phyloP scores from a whole-genome alignment of 2,797 vertebrate species.

The Phrynocephalus guinanensis region DNA sequence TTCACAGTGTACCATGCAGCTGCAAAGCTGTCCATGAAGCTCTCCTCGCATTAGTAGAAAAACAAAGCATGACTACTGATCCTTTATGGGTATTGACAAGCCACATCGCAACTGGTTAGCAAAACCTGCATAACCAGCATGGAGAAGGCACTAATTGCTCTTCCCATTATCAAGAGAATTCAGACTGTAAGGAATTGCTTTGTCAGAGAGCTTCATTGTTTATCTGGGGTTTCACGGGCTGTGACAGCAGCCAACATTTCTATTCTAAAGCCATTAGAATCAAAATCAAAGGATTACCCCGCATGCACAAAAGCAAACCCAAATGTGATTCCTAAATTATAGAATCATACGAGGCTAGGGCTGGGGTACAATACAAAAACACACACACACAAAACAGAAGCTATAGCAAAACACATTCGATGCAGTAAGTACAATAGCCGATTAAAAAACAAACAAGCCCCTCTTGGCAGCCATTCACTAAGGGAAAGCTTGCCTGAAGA shows the following conservation, averaged over 20 bases:
- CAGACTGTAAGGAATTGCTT: background rate
- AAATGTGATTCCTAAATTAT: accelerated
- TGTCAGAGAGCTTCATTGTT: slow-evolving; percentile 3
- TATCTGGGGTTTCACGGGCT: slow-evolving; percentile 32
- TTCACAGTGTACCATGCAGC: background rate
- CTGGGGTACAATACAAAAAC: too few relatives aligned
- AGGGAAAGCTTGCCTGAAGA: too few relatives aligned
- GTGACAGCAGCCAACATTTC: slow-evolving; percentile 24
- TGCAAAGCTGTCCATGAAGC: background rate
- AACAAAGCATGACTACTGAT: background rate
- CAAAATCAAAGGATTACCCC: slow-evolving; percentile 12
- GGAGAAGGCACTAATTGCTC: slow-evolving; percentile 1
- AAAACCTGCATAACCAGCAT: slow-evolving; percentile 25
- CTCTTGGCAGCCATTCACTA: too few relatives aligned
- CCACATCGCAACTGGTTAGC: slow-evolving; percentile 28
- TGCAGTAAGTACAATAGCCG: too few relatives aligned
- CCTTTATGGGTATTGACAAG: slow-evolving; percentile 22
- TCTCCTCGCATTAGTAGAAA: background rate
- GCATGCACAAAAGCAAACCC: slow-evolving; percentile 19
- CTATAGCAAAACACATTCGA: too few relatives aligned
- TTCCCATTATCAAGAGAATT: slow-evolving; percentile 14
- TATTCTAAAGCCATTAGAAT: background rate
- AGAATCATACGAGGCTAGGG: background rate
- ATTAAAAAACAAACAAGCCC: too few relatives aligned
- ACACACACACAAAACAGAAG: too few relatives aligned